Evolutionary conservation across 2,888 invertebrate species (phyloP), one percentile per base, ranked within the genome.

Genomic region (Sminthurinus aureus): DNA sequence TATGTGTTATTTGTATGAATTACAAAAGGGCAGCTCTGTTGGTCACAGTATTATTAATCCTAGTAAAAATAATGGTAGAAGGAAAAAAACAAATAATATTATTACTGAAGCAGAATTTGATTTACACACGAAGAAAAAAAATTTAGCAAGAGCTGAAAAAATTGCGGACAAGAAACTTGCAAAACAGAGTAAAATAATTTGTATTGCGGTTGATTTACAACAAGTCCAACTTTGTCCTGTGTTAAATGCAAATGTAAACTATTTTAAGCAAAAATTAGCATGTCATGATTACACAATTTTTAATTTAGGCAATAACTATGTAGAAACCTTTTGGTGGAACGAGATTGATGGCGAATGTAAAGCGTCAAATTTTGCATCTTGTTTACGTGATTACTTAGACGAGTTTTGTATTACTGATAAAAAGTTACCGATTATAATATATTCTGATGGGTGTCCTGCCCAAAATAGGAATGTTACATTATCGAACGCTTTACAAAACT

Each of bases 181-280:
- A 1, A 38, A 38, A 38, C 1, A 38, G 1, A 38, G 6, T 38
- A 6, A 38, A 38, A 38, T 38, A 4, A 38, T 38, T 38, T 38
- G 38, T 38, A 38, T 38, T 38, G 38, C 38, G 1, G 38, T 76
- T 2, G 75, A 76, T 51, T 18, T 76, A n/a, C 50, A 50, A 15
- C 20, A 38, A n/a, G 75, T 76, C 4, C 38, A 76, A 20, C 75
- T 50, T 50, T 9, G 50, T n/a, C 75, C 75, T 2, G 18, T 15
- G 3, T 20, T 76, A 13, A 38, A 38, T 51, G 20, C 20, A 0
- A 38, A 51, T 18, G 51, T 38, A 12, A 51, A n/a, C 18, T 76
- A 76, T 18, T 76, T 76, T 51, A 76, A 76, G 51, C 20, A 38
- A 38, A 76, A 76, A n/a, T n/a, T 76, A 15, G 51, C 38, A 50